Evolutionary conservation across 2,113 vertebrate genomes (phyloP).

Genomic region (Python bivittatus): DNA sequence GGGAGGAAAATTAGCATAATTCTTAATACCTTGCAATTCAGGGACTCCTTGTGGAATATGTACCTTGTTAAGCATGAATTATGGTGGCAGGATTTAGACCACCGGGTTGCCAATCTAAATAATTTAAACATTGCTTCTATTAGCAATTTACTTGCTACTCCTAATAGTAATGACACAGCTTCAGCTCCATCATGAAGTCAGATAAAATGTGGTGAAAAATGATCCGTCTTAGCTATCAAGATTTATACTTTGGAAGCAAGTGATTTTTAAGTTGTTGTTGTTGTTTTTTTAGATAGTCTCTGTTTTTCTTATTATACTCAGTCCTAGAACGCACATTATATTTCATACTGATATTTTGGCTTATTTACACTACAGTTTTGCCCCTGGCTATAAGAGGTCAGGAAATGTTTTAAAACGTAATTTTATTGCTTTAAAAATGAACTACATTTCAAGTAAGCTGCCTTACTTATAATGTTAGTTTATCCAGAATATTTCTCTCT

Average conservation of each 20-base stretch:
- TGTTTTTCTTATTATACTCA: neutral
- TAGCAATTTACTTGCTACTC: neutral
- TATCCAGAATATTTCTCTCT: neutral
- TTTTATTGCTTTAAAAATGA: neutral
- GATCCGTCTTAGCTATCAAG: neutral
- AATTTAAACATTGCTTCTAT: neutral
- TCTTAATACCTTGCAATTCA: neutral
- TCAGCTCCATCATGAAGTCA: neutral
- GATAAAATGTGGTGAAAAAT: neutral
- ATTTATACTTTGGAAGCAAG: neutral
- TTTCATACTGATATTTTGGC: neutral
- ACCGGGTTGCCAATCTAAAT: no score
- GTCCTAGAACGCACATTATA: neutral
- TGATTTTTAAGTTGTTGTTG: constrained; percentile 1
- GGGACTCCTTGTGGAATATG: neutral
- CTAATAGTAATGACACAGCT: neutral
- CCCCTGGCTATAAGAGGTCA: neutral
- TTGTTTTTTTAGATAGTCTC: neutral
- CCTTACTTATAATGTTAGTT: neutral
- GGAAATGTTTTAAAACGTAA: neutral
- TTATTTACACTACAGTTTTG: neutral
- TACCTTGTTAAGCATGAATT: neutral
- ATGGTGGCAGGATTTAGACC: neutral
- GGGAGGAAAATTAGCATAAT: no score
- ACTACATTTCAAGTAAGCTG: neutral